Conservation (phyloP, 2,888 invertebrate genomes). For the Cryptocheilus praepositus region DNA sequence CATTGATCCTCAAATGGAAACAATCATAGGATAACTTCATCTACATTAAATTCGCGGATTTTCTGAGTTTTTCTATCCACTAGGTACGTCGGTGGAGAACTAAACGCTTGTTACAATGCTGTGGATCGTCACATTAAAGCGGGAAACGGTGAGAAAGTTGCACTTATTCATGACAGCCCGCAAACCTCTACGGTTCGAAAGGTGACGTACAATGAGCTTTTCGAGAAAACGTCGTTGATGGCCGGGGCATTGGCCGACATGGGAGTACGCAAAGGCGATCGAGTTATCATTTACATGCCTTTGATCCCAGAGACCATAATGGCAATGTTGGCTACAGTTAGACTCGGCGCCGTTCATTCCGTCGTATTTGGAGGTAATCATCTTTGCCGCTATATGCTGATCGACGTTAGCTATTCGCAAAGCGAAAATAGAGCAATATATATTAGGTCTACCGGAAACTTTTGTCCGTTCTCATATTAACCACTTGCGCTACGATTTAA, state of each 20-base stretch:
- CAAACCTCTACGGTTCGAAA: constrained; percentile 85
- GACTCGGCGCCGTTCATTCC: constrained; percentile 94
- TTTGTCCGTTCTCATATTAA: too few species aligned
- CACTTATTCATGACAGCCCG: constrained; percentile 94
- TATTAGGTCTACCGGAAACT: too few species aligned
- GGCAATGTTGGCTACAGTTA: constrained; percentile 90
- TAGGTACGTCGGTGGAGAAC: constrained; percentile 92
- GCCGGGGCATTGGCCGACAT: constrained; percentile 87
- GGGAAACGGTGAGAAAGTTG: constrained; percentile 86
- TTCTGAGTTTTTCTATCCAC: background rate
- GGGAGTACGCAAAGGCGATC: constrained; percentile 88
- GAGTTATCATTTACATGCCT: constrained; percentile 96
- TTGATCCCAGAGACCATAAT: constrained; percentile 93
- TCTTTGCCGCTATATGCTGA: background rate
- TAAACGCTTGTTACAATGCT: constrained; percentile 95
- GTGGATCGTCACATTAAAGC: constrained; percentile 91
- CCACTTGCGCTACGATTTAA: too few species aligned
- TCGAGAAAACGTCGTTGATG: constrained; percentile 86
- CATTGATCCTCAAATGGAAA: too few species aligned
- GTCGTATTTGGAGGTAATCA: constrained; percentile 93
- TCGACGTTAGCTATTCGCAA: too few species aligned
- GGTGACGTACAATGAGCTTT: constrained; percentile 88
- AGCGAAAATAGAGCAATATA: too few species aligned
- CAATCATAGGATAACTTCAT: too few species aligned
- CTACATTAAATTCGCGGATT: background rate